Conservation (phyloP, 2,797 vertebrate species). For the Enteromius radiatus region DNA sequence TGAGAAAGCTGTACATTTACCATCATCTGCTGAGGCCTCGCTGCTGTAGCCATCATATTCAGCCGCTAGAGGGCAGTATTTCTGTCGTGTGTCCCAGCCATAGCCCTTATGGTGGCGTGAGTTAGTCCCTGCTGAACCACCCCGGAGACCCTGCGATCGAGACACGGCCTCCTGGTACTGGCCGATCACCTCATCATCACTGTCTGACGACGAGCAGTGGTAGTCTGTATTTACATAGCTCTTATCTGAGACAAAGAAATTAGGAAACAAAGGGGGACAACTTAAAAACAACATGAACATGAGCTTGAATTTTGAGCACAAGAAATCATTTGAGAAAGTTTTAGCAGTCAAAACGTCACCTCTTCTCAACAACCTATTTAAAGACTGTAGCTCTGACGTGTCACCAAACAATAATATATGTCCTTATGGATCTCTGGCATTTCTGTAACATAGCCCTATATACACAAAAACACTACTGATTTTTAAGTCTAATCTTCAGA, state of each 20-base stretch:
- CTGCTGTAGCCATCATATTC: conserved; percentile 96
- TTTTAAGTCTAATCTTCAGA: neutral
- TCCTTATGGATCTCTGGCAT: neutral
- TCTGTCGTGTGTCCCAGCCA: conserved; percentile 91
- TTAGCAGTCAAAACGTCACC: neutral
- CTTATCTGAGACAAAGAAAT: conserved; percentile 80
- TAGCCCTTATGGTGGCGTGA: conserved; percentile 82
- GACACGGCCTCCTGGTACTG: conserved; percentile 94
- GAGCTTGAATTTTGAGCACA: neutral
- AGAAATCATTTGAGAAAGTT: neutral
- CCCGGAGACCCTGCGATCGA: conserved; percentile 86
- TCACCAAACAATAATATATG: neutral
- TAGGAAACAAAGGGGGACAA: conserved; percentile 14
- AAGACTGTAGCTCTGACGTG: neutral
- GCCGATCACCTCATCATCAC: conserved; percentile 93
- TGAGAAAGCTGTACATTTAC: conserved; percentile 73
- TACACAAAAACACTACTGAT: neutral
- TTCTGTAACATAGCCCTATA: neutral
- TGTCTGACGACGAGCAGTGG: conserved; percentile 92
- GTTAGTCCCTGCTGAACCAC: conserved; percentile 65
- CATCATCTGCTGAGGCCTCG: conserved; percentile 91
- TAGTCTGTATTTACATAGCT: conserved; percentile 83
- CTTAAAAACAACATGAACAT: neutral
- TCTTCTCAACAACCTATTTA: neutral
- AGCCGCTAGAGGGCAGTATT: conserved; percentile 90